Evolutionary conservation across 2,113 vertebrate species (phyloP).

Genomic region (Pica pica): DNA sequence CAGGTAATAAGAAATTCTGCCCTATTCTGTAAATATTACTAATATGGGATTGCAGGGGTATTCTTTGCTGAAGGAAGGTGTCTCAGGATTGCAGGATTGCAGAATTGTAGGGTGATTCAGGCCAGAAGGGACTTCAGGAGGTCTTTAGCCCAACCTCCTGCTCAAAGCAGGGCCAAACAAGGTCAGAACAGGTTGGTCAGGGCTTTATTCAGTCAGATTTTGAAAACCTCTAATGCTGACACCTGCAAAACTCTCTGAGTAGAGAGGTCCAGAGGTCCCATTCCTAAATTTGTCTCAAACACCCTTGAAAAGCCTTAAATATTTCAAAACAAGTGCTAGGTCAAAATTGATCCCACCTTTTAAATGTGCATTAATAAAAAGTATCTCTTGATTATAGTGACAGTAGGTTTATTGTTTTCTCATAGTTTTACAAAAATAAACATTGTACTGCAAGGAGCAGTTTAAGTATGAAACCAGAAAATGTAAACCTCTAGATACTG

Average conservation of each 20-base stretch:
- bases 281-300: not conserved
- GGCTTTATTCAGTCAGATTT: not conserved
- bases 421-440: not conserved
- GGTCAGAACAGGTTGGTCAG: not conserved
- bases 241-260: not conserved
- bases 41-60: accelerated
- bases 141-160: not conserved
- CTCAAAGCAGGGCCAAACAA: not conserved
- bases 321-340: not conserved
- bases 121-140: not conserved
- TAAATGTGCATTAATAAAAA: not conserved
- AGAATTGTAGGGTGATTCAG: not conserved
- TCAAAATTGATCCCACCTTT: not conserved
- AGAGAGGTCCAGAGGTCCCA: not conserved
- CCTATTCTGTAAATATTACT: not conserved
- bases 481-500: not conserved
- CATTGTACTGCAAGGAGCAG: not conserved
- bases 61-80: not conserved
- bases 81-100: not conserved
- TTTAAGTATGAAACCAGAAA: not conserved
- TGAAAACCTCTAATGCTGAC: not conserved
- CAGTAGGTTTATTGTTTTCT: not conserved
- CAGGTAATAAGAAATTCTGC: not conserved
- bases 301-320: not conserved
- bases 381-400: not conserved